phyloP scores from a whole-genome alignment of 2,113 vertebrate genomes.

The Barnardius zonarius region DNA sequence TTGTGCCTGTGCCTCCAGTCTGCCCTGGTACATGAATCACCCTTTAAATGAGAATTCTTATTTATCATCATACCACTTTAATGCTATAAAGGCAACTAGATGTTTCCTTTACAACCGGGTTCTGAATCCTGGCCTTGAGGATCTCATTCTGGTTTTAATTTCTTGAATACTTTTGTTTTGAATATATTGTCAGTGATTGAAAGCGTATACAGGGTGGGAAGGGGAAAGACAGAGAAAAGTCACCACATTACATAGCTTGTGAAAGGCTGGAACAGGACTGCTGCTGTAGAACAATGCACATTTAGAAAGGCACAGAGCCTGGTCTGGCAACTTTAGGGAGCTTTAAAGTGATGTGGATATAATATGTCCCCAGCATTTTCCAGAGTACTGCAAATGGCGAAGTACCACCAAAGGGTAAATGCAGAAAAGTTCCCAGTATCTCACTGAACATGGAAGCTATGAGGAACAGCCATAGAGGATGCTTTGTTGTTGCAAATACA shows the following conservation, averaged over 20 bases:
- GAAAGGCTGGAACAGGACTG: not conserved
- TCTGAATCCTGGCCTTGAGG: not conserved
- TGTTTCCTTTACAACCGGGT: not conserved
- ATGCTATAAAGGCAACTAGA: not conserved
- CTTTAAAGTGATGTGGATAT: not conserved
- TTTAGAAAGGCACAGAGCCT: not conserved
- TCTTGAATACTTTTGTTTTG: slow-evolving; percentile 10
- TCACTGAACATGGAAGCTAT: not conserved
- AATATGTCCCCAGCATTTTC: not conserved
- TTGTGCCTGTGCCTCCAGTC: not conserved
- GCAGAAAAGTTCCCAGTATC: not conserved
- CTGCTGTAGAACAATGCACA: slow-evolving; percentile 21
- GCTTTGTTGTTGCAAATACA: not conserved
- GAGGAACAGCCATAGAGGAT: not conserved
- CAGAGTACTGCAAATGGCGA: not conserved
- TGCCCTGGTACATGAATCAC: not conserved
- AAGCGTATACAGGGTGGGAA: not conserved
- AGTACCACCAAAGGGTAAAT: not conserved
- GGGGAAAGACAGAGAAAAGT: not conserved
- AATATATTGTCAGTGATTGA: not conserved
- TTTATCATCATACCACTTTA: not conserved
- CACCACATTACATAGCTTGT: not conserved
- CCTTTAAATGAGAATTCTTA: not conserved
- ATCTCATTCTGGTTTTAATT: slow-evolving; percentile 40
- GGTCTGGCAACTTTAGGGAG: not conserved